Percentiles rank a stretch among this genome's conserved stretches.
Conservation (phyloP, 2,797 vertebrate genomes). For the Oreortyx pictus region DNA sequence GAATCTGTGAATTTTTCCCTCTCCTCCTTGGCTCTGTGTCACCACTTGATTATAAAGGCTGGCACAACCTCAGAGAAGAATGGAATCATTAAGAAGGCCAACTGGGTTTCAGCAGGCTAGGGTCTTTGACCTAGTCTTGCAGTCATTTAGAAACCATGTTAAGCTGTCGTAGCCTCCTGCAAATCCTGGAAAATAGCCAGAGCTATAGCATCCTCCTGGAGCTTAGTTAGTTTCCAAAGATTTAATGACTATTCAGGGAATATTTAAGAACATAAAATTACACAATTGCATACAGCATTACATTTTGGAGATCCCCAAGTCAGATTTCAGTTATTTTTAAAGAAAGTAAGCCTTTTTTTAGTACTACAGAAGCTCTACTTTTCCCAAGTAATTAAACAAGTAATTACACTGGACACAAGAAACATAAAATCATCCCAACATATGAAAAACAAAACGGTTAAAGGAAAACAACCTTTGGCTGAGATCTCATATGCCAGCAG, state of each 20-base stretch:
- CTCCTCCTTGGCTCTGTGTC: neutral
- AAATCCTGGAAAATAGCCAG: neutral
- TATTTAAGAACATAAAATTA: constrained; percentile 50
- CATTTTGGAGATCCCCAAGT: constrained; percentile 12
- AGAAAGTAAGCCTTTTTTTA: constrained; percentile 46
- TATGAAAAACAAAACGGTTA: constrained; percentile 68
- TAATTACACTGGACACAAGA: constrained; percentile 60
- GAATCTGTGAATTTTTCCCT: neutral
- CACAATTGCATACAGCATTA: constrained; percentile 2
- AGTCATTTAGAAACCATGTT: neutral
- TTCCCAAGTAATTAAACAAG: constrained; percentile 67
- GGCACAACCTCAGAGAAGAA: neutral
- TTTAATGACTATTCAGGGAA: constrained; percentile 46
- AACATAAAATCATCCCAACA: constrained; percentile 53
- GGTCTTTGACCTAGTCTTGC: neutral
- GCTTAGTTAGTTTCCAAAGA: constrained; percentile 50
- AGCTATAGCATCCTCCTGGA: constrained; percentile 2
- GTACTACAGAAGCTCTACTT: constrained; percentile 51
- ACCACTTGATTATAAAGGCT: neutral
- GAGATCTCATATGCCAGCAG: constrained; percentile 62
- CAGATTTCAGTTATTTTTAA: constrained; percentile 65
- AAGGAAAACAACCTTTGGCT: constrained; percentile 70
- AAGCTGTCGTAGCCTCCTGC: neutral
- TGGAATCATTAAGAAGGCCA: neutral
- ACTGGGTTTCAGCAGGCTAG: neutral